Conservation (phyloP, 1,140 invertebrate species). For the Drosophila bocki region DNA sequence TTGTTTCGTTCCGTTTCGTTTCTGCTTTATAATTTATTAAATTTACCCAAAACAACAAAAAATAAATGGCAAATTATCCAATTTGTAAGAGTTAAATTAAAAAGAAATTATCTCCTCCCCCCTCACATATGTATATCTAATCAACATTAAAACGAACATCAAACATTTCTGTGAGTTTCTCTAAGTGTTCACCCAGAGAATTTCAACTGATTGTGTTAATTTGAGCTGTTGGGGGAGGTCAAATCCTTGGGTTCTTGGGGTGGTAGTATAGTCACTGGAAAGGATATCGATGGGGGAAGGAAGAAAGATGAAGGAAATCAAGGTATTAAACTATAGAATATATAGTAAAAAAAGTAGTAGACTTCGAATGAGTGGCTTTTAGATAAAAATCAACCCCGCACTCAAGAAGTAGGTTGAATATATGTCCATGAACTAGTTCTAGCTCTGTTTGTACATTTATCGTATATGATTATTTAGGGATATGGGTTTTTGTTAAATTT, state of each 20-base stretch:
- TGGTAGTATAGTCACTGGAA: not conserved
- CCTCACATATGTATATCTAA: conserved; percentile 9
- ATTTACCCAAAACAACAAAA: conserved; percentile 8
- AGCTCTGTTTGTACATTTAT: not conserved
- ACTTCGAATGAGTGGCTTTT: not conserved
- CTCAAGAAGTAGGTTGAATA: conserved; percentile 9
- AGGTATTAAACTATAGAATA: not conserved
- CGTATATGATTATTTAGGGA: not conserved
- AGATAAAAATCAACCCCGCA: not conserved
- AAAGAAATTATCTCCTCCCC: not conserved
- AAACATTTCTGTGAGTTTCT: conserved; percentile 13
- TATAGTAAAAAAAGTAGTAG: not conserved
- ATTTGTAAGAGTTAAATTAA: conserved; percentile 7
- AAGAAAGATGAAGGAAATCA: not conserved
- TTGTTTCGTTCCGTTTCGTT: conserved; percentile 23
- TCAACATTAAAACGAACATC: conserved; percentile 27
- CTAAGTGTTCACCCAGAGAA: not conserved
- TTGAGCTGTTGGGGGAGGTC: conserved; percentile 14
- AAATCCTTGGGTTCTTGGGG: not conserved
- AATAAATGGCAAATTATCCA: conserved; percentile 41
- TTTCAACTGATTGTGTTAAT: conserved; percentile 8
- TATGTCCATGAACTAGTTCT: not conserved
- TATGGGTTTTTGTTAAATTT: not conserved
- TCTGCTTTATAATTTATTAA: conserved; percentile 19
- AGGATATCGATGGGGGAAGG: not conserved